A percentile compares a stretch with the other conserved stretches of the same genome.
These are phyloP conservation scores for Agrilus planipennis DNA, from an alignment of 1,140 invertebrate genomes.

Conservation along the genomic window DNA sequence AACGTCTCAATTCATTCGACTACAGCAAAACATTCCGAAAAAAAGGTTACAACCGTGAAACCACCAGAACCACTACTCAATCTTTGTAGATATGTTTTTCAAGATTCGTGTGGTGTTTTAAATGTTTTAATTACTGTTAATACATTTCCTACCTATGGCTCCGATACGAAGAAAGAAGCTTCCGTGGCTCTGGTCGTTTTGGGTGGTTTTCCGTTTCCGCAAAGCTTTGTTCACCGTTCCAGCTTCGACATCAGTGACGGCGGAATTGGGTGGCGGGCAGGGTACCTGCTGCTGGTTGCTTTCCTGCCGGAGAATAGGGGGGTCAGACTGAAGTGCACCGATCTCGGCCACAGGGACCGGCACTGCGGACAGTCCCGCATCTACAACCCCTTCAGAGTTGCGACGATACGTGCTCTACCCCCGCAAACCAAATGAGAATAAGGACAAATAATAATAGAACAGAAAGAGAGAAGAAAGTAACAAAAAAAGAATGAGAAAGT, in stretches of 20 bases:
- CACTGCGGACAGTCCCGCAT: slow-evolving; percentile 30
- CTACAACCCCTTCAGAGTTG: slow-evolving; percentile 34
- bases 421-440: slow-evolving; percentile 19
- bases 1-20: too few species aligned
- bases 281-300: slow-evolving; percentile 15
- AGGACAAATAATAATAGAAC: too few species aligned
- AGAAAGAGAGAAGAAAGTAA: slow-evolving; percentile 13
- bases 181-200: slow-evolving; percentile 86
- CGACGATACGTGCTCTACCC: slow-evolving; percentile 33
- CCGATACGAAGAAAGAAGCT: slow-evolving; percentile 94
- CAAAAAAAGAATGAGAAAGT: slow-evolving; percentile 11
- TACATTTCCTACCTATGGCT: slow-evolving; percentile 76
- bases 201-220: slow-evolving; percentile 78
- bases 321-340: slow-evolving; percentile 18
- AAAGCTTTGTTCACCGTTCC: slow-evolving; percentile 47
- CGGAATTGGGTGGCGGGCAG: slow-evolving; percentile 38
- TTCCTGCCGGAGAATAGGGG: slow-evolving; percentile 25
- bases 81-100: too few species aligned
- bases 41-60: too few species aligned
- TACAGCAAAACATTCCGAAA: too few species aligned
- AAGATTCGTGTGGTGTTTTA: too few species aligned
- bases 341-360: slow-evolving; percentile 32
- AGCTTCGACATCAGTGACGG: slow-evolving; percentile 52
- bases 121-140: too few species aligned
- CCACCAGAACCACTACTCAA: too few species aligned